phyloP scores from a whole-genome alignment of 2,797 vertebrate species.

The Pantherophis alleghaniensis region DNA sequence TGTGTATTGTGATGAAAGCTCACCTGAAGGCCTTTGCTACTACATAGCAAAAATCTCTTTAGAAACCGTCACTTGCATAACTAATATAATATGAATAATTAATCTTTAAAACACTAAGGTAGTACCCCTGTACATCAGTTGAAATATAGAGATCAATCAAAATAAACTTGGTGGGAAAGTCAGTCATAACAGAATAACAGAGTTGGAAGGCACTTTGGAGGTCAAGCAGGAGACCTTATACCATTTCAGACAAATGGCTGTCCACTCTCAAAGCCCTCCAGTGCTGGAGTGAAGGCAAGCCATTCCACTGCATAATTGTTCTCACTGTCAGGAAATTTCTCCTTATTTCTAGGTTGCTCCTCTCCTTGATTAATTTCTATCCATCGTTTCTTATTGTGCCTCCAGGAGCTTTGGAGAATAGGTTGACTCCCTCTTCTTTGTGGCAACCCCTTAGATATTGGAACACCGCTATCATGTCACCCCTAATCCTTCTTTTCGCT shows the following conservation, averaged over 20 bases:
- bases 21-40: not conserved
- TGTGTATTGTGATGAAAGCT: not conserved
- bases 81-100: not conserved
- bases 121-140: not conserved
- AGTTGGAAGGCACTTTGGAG: not conserved
- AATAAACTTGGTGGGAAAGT: not conserved
- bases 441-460: not conserved
- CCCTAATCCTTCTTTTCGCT: not conserved
- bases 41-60: not conserved
- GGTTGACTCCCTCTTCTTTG: not conserved
- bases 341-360: not conserved
- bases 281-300: not conserved
- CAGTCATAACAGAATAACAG: not conserved
- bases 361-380: not conserved
- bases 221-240: not conserved
- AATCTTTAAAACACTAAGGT: not conserved
- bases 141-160: not conserved
- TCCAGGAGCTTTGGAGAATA: not conserved
- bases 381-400: not conserved
- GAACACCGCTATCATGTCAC: not conserved
- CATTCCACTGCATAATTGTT: not conserved
- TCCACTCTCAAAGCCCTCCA: not conserved
- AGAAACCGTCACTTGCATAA: not conserved
- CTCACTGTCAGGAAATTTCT: not conserved
- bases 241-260: not conserved